These are phyloP conservation scores for Bombus consobrinus DNA, from an alignment of 1,140 invertebrate genomes.

Conservation along the genomic window DNA sequence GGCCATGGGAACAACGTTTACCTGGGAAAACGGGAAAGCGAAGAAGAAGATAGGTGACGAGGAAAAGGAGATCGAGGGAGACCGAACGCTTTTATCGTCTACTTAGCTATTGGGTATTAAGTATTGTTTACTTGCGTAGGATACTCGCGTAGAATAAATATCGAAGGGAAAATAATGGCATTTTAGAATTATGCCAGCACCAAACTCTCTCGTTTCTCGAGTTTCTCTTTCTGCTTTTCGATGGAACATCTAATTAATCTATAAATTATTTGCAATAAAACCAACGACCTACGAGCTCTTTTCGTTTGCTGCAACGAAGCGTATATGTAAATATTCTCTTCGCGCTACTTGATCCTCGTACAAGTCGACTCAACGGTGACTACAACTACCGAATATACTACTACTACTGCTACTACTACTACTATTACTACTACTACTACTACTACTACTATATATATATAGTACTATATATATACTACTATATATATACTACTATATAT, in stretches of 20 bases:
- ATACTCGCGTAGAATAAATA: neutral
- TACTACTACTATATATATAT: too few relatives aligned
- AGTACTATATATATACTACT: too few relatives aligned
- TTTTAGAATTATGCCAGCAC: neutral
- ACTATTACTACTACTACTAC: too few relatives aligned
- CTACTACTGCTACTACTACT: too few relatives aligned
- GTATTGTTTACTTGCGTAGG: neutral
- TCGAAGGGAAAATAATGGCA: too few relatives aligned
- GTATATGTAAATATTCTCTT: too few relatives aligned
- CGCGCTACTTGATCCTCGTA: too few relatives aligned
- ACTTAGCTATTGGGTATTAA: too few relatives aligned
- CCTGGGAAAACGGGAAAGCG: neutral
- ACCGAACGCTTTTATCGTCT: neutral
- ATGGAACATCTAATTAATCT: neutral
- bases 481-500: too few relatives aligned
- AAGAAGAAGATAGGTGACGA: neutral
- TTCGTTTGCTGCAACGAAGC: neutral
- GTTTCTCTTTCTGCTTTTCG: too few relatives aligned
- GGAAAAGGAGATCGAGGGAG: neutral
- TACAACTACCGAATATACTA: neutral
- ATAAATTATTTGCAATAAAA: neutral
- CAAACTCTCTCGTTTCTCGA: neutral
- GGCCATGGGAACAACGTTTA: neutral
- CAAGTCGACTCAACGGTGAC: neutral
- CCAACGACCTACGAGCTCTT: neutral